Evolutionary conservation across 2,113 vertebrate species (phyloP), one percentile per base, ranked within the genome.

Genomic region (Gymnarchus niloticus): DNA sequence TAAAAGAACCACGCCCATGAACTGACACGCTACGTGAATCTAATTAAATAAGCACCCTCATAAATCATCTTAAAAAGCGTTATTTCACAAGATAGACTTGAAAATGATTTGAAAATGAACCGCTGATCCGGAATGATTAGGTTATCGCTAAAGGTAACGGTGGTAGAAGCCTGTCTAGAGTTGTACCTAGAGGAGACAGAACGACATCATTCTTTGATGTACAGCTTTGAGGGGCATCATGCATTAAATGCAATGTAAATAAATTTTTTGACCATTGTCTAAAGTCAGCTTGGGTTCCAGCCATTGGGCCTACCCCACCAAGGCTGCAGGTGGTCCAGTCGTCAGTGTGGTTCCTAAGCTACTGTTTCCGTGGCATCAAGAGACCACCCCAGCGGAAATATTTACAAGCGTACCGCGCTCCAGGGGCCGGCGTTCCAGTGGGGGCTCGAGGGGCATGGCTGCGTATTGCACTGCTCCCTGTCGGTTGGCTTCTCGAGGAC

Each of bases 361-460:
- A 54, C 41, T 21, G 78, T 77, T 78, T 61, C 14, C 82, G 57
- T 44, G 46, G 37, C 77, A 61, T 56, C 81, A 17, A 23, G 28
- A 56, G 85, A 65, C 10, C 46, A 81, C 84, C 83, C 82, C 41
- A 80, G 92, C 48, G 88, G 83, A 90, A 95, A 94, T 87, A 93
- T 92, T 96, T 96, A 98, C 90, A 95, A 94, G 93, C 98, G 95
- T 99, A 99, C 98, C 97, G 96, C 96, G 94, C 96, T 99, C 98
- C 98, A 99, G 90, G 96, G 96, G 92, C 97, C 96, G 91, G 96
- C 91, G 89, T 93, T 97, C 98, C 98, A 99, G 77, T 94, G 94
- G 56, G 96, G 94, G 86, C 95, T 96, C 87, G 93, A 94, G 69
- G 96, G 94, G 93, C 98, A 99, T 84, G 95, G 92, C 54, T 97